Conservation (phyloP, 2,888 invertebrate species). For the Ditylenchus weischeri region DNA sequence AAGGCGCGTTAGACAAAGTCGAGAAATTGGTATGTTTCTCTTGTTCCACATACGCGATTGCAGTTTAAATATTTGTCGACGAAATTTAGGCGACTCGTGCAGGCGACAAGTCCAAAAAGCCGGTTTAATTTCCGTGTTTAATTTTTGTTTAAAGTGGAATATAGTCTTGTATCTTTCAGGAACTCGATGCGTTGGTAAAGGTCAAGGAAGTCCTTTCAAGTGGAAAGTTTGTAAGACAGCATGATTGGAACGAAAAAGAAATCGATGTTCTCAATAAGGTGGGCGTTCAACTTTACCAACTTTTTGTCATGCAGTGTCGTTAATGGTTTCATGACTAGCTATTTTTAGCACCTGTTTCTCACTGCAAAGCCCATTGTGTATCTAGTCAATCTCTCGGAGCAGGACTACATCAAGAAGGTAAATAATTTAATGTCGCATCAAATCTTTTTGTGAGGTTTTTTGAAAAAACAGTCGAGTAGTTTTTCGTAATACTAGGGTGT, state of each 20-base stretch:
- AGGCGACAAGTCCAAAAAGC: conserved; percentile 86
- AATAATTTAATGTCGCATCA: conserved; percentile 4
- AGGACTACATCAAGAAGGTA: conserved; percentile 88
- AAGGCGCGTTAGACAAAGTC: conserved; percentile 77
- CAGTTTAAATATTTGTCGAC: no score
- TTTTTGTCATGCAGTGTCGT: no score
- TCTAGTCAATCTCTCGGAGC: conserved; percentile 91
- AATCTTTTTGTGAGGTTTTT: no score
- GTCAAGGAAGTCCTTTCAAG: conserved; percentile 79
- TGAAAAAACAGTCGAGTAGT: no score
- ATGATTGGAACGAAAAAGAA: conserved; percentile 60
- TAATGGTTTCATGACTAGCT: no score
- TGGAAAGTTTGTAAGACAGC: conserved; percentile 86
- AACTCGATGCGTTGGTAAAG: conserved; percentile 78
- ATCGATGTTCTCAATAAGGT: conserved; percentile 68
- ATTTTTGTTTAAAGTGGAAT: not conserved
- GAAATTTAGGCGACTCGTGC: conserved; percentile 68
- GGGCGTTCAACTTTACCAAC: no score
- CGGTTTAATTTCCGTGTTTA: conserved; percentile 70
- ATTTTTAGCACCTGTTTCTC: conserved; percentile 74
- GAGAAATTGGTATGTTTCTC: conserved; percentile 66
- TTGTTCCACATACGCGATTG: no score
- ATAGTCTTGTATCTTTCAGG: conserved; percentile 16
- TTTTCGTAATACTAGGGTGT: no score
- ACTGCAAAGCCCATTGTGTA: conserved; percentile 97